Conservation (phyloP, 2,888 invertebrate genomes). For the Ormyrus nitidulus region DNA sequence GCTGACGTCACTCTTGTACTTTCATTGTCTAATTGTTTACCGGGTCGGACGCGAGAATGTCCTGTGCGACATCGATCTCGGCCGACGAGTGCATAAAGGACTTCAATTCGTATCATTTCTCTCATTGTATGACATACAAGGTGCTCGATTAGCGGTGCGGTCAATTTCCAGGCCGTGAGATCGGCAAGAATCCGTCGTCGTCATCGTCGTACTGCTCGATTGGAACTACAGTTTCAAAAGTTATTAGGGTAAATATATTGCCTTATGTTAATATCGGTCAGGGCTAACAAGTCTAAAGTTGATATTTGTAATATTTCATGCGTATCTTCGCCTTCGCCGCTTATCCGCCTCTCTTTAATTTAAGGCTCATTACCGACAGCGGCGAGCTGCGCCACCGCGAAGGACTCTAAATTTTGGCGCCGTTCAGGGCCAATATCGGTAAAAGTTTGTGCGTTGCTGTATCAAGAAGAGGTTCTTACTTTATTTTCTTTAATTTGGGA, state of each 20-base stretch:
- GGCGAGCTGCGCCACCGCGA: not conserved
- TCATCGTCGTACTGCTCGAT: not conserved
- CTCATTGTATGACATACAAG: conserved; percentile 60
- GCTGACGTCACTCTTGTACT: conserved; percentile 48
- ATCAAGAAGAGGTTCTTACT: too few relatives aligned
- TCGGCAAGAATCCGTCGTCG: too few relatives aligned
- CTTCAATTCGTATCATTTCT: conserved; percentile 59
- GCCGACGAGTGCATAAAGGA: conserved; percentile 26
- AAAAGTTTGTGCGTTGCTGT: not conserved
- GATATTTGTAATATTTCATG: conserved; percentile 38
- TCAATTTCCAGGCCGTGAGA: too few relatives aligned
- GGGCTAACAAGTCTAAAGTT: conserved; percentile 29
- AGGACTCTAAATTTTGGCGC: conserved; percentile 36
- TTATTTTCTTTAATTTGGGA: too few relatives aligned
- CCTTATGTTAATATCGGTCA: conserved; percentile 43
- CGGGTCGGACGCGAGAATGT: conserved; percentile 62
- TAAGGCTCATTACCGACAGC: conserved; percentile 24
- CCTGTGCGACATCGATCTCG: conserved; percentile 56
- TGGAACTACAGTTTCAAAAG: conserved; percentile 7
- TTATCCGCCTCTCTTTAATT: conserved; percentile 31
- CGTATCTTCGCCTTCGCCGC: conserved; percentile 8
- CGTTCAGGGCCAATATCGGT: conserved; percentile 5
- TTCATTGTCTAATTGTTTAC: conserved; percentile 62
- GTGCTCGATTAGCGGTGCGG: conserved; percentile 46
- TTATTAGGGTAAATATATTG: conserved; percentile 53